These are phyloP conservation scores for Ormyrus thymus DNA, from an alignment of 2,888 invertebrate genomes.

Conservation along the genomic window DNA sequence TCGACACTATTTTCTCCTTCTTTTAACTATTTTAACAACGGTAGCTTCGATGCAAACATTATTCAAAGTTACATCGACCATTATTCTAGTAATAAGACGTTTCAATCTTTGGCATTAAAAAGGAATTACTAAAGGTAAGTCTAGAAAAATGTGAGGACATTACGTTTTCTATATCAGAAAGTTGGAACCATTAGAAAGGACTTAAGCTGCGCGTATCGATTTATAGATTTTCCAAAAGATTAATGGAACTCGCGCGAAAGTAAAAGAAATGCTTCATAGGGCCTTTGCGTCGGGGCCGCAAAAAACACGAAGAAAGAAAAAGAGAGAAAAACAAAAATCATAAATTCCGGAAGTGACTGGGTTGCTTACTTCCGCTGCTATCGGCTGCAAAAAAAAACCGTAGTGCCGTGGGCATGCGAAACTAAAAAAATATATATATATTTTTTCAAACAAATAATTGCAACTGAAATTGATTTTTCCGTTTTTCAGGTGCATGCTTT, in stretches of 20 bases:
- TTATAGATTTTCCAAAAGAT: conserved; percentile 53
- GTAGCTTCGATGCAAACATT: too few relatives aligned
- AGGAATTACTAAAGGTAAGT: conserved; percentile 26
- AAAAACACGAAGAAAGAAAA: conserved; percentile 38
- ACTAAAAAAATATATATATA: too few relatives aligned
- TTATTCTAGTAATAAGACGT: not conserved
- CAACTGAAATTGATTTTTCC: too few relatives aligned
- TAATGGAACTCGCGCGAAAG: conserved; percentile 42
- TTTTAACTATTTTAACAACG: too few relatives aligned
- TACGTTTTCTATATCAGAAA: conserved; percentile 10
- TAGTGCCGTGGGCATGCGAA: too few relatives aligned
- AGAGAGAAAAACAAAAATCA: conserved; percentile 45
- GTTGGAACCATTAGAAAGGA: conserved; percentile 29
- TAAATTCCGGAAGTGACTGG: conserved; percentile 47
- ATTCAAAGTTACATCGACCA: not conserved
- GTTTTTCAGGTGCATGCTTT: too few relatives aligned
- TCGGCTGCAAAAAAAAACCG: conserved; percentile 54
- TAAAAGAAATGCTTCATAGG: conserved; percentile 46
- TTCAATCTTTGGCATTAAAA: conserved; percentile 14
- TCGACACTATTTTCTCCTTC: not conserved
- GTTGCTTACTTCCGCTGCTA: conserved; percentile 56
- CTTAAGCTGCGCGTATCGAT: conserved; percentile 49
- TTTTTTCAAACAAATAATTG: too few relatives aligned
- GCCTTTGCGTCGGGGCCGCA: not conserved
- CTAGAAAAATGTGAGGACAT: conserved; percentile 24